Conservation (phyloP, 2,888 invertebrate species). For the Antitype chi region DNA sequence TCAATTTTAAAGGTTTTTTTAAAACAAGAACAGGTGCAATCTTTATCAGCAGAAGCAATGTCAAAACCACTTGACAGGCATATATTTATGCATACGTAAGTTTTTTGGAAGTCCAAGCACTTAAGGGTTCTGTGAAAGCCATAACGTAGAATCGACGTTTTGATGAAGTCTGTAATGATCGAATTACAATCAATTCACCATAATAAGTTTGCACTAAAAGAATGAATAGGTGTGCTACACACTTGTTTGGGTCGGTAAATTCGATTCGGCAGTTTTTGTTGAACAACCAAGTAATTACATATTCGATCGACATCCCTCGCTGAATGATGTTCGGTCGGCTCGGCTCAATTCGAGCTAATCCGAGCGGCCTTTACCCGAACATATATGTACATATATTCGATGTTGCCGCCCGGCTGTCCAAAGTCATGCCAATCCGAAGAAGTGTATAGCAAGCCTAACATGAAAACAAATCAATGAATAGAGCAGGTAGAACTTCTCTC, state of each 20-base stretch:
- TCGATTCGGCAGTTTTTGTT: background rate
- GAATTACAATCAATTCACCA: constrained; percentile 9
- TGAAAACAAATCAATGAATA: constrained; percentile 1
- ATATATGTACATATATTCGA: background rate
- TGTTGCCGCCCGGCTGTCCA: background rate
- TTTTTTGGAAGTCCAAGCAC: constrained; percentile 75
- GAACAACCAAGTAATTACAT: constrained; percentile 1
- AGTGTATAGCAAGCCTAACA: background rate
- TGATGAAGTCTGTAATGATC: constrained; percentile 41
- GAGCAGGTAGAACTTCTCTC: background rate
- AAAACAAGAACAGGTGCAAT: constrained; percentile 80
- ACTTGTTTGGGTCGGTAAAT: background rate
- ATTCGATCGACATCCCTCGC: background rate
- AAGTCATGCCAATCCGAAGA: background rate
- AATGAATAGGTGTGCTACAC: background rate
- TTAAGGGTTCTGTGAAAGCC: constrained; percentile 80
- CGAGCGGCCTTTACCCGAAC: background rate
- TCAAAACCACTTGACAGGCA: constrained; percentile 78
- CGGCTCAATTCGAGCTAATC: background rate
- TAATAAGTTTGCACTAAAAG: background rate
- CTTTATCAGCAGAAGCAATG: constrained; percentile 77
- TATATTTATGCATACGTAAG: constrained; percentile 79
- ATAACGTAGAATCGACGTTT: constrained; percentile 74
- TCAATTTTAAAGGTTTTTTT: constrained; percentile 70
- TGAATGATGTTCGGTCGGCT: background rate